Evolutionary conservation across 2,888 invertebrate genomes (phyloP), one percentile per base, ranked within the genome.

Genomic region (Lacanobia oleracea): DNA sequence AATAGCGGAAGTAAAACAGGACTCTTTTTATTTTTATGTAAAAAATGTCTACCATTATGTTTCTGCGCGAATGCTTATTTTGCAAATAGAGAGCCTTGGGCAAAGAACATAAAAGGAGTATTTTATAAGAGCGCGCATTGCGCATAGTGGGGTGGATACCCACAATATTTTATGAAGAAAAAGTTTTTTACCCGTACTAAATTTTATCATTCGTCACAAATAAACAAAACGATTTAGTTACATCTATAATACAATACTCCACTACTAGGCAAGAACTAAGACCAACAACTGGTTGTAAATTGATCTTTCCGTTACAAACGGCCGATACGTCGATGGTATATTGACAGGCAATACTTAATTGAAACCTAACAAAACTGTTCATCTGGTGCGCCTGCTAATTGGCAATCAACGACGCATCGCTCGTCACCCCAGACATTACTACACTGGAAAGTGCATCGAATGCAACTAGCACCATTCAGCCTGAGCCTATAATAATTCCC

Each of bases 321-420:
- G 40, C 37, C 51, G 66, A 66, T 57, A 57, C 53, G 43, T 69
- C 40, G 23, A 66, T 51, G 9, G 54, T 37, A 56, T 51, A 72
- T 69, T 72, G 73, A 72, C 64, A 64, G 50, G 27, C 51, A 66
- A 40, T 48, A 59, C 64, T 75, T 86, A 87, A 89, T 86, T 87
- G 85, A 84, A 84, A 84, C 69, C 84, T 78, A 84, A 87, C 89
- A 86, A 86, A 87, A 86, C 81, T 83, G 82, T 85, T 79, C 88
- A 86, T 82, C 86, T 84, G 83, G 75, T 78, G 79, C 78, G 81
- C 80, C 76, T 75, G 84, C 88, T 91, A 91, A 91, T 91, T 91
- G 90, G 82, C 90, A 90, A 91, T 91, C 88, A 91, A 86, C 88
- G 79, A 83, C 77, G 83, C 85, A 85, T 84, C 81, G 78, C 79